These are phyloP conservation scores for Epinotia nisella DNA, from an alignment of 2,888 invertebrate genomes.

Conservation along the genomic window DNA sequence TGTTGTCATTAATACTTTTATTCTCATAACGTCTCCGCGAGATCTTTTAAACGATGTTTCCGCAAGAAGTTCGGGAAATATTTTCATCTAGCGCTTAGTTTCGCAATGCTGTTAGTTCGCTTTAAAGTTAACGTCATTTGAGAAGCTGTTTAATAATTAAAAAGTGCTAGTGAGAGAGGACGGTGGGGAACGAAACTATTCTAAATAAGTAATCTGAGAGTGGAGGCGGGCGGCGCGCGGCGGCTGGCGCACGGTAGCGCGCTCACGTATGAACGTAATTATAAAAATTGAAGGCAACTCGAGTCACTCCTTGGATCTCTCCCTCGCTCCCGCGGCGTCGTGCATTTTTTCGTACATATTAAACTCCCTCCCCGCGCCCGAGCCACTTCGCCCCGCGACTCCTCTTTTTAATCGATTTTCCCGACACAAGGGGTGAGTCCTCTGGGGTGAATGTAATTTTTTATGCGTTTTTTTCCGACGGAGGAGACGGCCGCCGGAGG, in stretches of 20 bases:
- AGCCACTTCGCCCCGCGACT: slow-evolving; percentile 75
- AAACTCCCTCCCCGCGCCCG: slow-evolving; percentile 75
- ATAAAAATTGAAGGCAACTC: slow-evolving; percentile 84
- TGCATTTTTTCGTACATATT: slow-evolving; percentile 86
- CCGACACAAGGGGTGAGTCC: slow-evolving; percentile 85
- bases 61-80: slow-evolving; percentile 13
- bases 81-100: neutral
- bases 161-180: slow-evolving; percentile 62
- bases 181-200: slow-evolving; percentile 60
- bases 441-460: slow-evolving; percentile 86
- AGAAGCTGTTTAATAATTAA: slow-evolving; percentile 63
- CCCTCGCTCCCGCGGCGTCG: slow-evolving; percentile 80
- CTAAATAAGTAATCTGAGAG: slow-evolving; percentile 71
- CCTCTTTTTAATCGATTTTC: slow-evolving; percentile 85
- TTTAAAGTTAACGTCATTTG: slow-evolving; percentile 44
- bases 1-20: slow-evolving; percentile 50
- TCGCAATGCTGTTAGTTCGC: slow-evolving; percentile 37
- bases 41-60: slow-evolving; percentile 36
- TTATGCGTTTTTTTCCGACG: slow-evolving; percentile 83
- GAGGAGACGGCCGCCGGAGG: slow-evolving; percentile 82
- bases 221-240: slow-evolving; percentile 53
- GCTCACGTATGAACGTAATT: slow-evolving; percentile 87
- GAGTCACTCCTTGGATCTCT: slow-evolving; percentile 73
- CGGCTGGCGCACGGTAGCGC: slow-evolving; percentile 64
- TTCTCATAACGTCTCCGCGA: slow-evolving; percentile 36